Percentiles rank a stretch among this genome's conserved stretches.
Evolutionary conservation across 35 echinoderm and acorn worm species (phyloP).

Genomic region (Stichopus chloronotus): DNA sequence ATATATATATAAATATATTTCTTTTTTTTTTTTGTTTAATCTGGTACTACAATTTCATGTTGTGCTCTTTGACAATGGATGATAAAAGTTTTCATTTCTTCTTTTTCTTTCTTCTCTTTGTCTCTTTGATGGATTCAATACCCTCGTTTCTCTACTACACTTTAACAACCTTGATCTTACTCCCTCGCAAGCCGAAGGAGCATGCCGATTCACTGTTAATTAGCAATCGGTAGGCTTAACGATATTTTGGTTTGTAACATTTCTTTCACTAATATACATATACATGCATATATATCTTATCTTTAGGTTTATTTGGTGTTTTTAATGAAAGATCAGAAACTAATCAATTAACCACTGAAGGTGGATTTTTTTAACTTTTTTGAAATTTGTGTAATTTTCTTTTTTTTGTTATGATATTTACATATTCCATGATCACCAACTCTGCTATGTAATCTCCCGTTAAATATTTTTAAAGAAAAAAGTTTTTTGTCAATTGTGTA

Average conservation of each 20-base stretch:
- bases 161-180: neutral
- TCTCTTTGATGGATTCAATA: too few species aligned
- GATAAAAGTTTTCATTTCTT: neutral
- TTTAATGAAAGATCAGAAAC: neutral
- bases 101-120: neutral
- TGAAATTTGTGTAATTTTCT: neutral
- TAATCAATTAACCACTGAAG: neutral
- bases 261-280: neutral
- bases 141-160: too few species aligned
- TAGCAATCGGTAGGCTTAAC: neutral
- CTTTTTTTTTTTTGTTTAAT: conserved; percentile 1
- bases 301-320: conserved; percentile 9
- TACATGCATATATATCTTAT: too few species aligned
- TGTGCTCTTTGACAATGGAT: neutral
- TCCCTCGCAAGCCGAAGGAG: neutral
- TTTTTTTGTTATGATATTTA: neutral
- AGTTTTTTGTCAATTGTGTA: neutral
- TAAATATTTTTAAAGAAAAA: neutral
- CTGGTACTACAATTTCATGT: conserved; percentile 31
- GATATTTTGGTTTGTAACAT: neutral
- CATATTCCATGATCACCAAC: conserved; percentile 24
- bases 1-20: neutral
- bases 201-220: neutral
- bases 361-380: neutral
- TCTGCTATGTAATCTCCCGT: neutral